phyloP scores from a whole-genome alignment of 2,113 vertebrate species.

The Hyaena hyaena region DNA sequence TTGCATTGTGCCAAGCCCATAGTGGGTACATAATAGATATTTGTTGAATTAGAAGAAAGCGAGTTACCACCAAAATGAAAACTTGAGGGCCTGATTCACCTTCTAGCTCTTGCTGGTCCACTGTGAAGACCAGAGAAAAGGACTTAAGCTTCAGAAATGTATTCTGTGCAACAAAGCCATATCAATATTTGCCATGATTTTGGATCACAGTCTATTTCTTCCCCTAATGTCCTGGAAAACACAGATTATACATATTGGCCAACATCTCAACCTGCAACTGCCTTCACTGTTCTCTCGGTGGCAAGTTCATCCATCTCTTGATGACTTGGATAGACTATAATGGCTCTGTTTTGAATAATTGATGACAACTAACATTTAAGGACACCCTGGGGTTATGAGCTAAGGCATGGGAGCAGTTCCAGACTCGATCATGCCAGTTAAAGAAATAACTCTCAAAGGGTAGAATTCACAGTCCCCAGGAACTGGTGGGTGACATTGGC shows the following conservation, averaged over 20 bases:
- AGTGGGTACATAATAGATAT: background rate
- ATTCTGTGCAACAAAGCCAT: background rate
- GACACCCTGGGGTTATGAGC: constrained; percentile 53
- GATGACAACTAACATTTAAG: constrained; percentile 53
- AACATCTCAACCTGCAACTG: background rate
- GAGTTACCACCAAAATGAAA: background rate
- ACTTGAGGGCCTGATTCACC: background rate
- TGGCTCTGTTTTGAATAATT: constrained; percentile 57
- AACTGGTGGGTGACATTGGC: background rate
- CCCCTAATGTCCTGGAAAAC: background rate
- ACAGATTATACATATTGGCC: background rate
- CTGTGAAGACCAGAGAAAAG: background rate
- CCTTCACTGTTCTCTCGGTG: constrained; percentile 27
- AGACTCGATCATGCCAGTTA: constrained; percentile 53
- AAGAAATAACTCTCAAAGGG: constrained; percentile 43
- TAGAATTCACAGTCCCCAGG: constrained; percentile 37
- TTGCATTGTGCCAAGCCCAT: background rate
- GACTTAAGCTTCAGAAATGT: background rate
- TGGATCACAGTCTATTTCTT: background rate
- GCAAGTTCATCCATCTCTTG: constrained; percentile 60
- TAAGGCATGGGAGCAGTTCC: constrained; percentile 28
- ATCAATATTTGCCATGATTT: constrained; percentile 8
- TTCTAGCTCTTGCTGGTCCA: background rate
- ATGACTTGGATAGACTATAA: constrained; percentile 37
- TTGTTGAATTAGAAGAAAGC: background rate